These are phyloP conservation scores for Noctua comes DNA, from an alignment of 2,888 invertebrate species.

Conservation along the genomic window DNA sequence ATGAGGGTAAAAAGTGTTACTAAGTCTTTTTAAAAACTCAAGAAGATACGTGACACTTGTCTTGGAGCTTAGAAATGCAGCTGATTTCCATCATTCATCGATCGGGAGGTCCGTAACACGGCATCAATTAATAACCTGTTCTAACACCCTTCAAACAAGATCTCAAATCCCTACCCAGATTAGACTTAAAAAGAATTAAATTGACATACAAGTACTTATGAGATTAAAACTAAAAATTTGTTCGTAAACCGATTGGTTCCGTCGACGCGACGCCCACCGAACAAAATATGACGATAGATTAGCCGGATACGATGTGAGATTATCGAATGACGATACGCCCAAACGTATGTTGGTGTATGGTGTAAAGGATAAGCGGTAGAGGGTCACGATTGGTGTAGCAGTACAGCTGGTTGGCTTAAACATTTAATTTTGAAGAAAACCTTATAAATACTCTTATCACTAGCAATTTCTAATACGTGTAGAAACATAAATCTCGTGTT, in stretches of 20 bases:
- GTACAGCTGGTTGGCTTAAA: too few relatives aligned
- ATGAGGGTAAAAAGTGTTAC: neutral
- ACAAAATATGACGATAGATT: slow-evolving; percentile 81
- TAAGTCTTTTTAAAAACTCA: neutral
- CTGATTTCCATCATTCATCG: slow-evolving; percentile 19
- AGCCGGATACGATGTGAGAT: slow-evolving; percentile 83
- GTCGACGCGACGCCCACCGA: slow-evolving; percentile 80
- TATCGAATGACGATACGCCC: slow-evolving; percentile 80
- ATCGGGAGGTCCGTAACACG: slow-evolving; percentile 39
- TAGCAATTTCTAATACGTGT: neutral
- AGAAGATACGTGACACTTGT: neutral
- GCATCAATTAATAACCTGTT: slow-evolving; percentile 57
- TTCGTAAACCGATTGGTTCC: slow-evolving; percentile 72
- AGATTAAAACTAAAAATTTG: slow-evolving; percentile 64
- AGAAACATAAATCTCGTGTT: neutral
- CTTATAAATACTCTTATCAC: neutral
- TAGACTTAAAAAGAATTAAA: slow-evolving; percentile 63
- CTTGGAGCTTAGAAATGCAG: neutral
- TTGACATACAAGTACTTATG: slow-evolving; percentile 63
- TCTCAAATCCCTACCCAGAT: slow-evolving; percentile 65
- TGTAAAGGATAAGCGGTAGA: slow-evolving; percentile 23
- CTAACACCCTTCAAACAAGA: slow-evolving; percentile 35
- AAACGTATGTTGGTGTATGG: slow-evolving; percentile 72
- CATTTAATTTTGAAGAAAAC: too few relatives aligned
- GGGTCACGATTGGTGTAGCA: neutral